Base-by-base conservation (phyloP, 2,113 vertebrate species). In the Eleginops maclovinus region DNA sequence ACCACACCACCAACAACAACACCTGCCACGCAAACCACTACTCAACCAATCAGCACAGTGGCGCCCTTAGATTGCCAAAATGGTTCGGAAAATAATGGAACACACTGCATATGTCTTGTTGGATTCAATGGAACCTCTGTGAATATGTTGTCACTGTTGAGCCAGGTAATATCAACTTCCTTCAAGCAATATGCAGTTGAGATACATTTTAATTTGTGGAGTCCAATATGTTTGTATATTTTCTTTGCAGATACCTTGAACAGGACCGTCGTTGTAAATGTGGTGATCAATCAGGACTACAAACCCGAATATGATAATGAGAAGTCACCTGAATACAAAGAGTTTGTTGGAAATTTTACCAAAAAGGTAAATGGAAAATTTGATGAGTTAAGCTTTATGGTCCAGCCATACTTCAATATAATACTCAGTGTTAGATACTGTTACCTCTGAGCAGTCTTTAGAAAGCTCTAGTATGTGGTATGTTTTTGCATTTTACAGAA, bases 41-140 rank as follows among this genome's bases (percentile, higher is more conserved):
- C 36, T 16, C 47, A 0, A 67, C 17, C 58, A 53, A 4, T 11
- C 1, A 31, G 22, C 26, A 77, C 58, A 50, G 10, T 2, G 14
- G 1, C 46, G 2, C 50, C 47, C 1, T 0, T 10, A 0, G 0
- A n/a, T 0, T 87, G 85, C 49, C 24, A 41, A 28, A 74, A 84
- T 61, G 81, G 81, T 4, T 81, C 81, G 15, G 4, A 1, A 26
- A 22, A 11, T 0, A 41, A 44, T 77, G 85, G 73, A 31, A 2
- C 0, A 0, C 14, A 0, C 16, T 87, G 85, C 36, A 14, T 0
- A 2, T 87, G 85, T 74, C 2, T 0, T 16, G 0, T 0, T n/a
- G 73, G 49, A 43, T 78, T 81, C 8, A 1, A 0, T 31, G 85
- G 81, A 13, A 0, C 0, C 0, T 0, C 0, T 87, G 85, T 2